Conservation (phyloP, 2,113 vertebrate species). For the Chauna torquata region DNA sequence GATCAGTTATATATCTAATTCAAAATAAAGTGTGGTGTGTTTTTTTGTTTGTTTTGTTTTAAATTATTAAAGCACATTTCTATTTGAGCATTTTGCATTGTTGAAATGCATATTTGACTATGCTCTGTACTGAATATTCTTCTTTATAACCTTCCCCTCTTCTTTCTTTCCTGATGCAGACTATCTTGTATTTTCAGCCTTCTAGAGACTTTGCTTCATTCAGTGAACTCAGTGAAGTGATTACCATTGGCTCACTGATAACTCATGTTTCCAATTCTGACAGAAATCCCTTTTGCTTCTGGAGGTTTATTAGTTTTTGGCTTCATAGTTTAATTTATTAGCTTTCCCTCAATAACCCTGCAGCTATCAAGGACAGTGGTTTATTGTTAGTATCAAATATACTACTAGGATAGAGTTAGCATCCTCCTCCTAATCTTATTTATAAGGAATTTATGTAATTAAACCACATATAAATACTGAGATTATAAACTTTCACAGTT, state of each 20-base stretch:
- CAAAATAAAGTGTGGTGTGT: not conserved
- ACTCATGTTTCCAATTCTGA: not conserved
- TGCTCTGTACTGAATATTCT: not conserved
- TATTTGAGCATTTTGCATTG: not conserved
- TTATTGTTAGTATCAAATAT: not conserved
- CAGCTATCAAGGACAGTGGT: not conserved
- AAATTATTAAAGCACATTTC: not conserved
- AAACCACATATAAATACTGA: not conserved
- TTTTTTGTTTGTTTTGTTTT: too few relatives aligned
- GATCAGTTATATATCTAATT: not conserved
- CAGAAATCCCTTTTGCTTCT: not conserved
- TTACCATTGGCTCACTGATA: not conserved
- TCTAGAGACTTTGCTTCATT: not conserved
- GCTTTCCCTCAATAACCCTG: not conserved
- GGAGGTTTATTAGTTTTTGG: not conserved
- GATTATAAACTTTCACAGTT: not conserved
- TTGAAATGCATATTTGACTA: not conserved
- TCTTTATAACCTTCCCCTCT: not conserved
- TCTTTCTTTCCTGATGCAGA: not conserved
- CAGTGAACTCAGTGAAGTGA: not conserved
- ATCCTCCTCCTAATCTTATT: not conserved
- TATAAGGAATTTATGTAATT: not conserved
- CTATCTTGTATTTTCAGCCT: not conserved
- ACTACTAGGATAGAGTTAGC: too few relatives aligned
- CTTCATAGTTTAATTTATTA: slow-evolving; percentile 7